Evolutionary conservation across 2,113 vertebrate genomes (phyloP).

Genomic region (Neopipo cinnamomea): DNA sequence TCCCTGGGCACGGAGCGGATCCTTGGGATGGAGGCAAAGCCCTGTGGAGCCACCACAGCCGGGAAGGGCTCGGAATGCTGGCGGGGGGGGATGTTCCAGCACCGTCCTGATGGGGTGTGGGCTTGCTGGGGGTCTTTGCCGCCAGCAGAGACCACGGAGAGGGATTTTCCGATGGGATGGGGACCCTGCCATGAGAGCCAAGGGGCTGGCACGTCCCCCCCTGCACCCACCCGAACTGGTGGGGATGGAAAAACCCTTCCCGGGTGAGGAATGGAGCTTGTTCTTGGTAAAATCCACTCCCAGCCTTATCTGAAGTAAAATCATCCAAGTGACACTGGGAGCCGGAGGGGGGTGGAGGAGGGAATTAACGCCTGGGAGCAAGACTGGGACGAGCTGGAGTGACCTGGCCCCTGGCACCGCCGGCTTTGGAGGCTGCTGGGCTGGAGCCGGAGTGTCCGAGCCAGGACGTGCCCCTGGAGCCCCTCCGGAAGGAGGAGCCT

Average conservation of each 20-base stretch:
- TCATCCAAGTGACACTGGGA: neutral
- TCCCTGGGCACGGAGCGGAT: neutral
- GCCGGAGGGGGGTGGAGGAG: neutral
- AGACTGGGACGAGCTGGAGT: neutral
- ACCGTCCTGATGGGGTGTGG: fast-evolving
- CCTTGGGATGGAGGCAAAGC: neutral
- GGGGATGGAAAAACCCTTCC: neutral
- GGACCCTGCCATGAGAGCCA: neutral
- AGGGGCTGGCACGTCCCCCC: neutral
- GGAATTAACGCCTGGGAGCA: neutral
- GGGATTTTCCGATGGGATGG: neutral
- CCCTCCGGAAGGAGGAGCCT: neutral
- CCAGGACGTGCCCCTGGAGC: neutral
- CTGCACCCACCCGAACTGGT: neutral
- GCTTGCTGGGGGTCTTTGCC: neutral
- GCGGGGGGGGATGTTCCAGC: fast-evolving
- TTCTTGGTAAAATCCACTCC: neutral
- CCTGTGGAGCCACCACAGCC: neutral
- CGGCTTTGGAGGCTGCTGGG: neutral
- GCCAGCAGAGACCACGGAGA: neutral
- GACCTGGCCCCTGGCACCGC: neutral
- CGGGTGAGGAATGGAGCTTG: neutral
- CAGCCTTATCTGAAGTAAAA: neutral
- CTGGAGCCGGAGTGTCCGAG: neutral
- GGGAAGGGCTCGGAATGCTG: fast-evolving